Evolutionary conservation across 2,888 invertebrate species (phyloP), one percentile per base, ranked within the genome.

Genomic region (Drosophila kanekoi): DNA sequence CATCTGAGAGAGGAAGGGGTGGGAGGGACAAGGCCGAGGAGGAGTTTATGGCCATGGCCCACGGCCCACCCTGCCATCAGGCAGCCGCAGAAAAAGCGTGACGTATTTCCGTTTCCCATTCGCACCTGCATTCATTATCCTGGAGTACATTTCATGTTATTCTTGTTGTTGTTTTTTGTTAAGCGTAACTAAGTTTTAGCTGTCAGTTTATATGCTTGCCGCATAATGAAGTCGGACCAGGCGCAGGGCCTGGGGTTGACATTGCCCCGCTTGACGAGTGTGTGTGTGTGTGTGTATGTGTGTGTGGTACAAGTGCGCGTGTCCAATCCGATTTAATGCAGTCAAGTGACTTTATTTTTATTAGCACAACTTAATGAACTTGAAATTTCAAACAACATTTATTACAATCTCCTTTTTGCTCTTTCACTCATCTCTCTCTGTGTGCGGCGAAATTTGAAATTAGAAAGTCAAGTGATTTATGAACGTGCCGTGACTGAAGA

Each of bases 331-430:
- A 91, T 91, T 91, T 87, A 72, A 85, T 83, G 82, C 88, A 90
- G 77, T 82, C 81, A 70, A 86, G 85, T 90, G 88, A 78, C 79
- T 91, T 91, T 87, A 89, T 90, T 88, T 77, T 78, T 82, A 89
- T 89, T 89, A 87, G 87, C 89, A 83, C 76, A 90, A 87, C 82
- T 90, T 90, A 89, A 90, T 90, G 90, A 87, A 89, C 81, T 87
- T 66, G 90, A 90, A 89, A 77, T 57, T 77, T 33, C 71, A 77
- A 72, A 63, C 84, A 72, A 61, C 86, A 90, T 88, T 89, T 88
- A 89, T 89, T 88, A 80, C 83, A 62, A 66, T 47, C 58, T 74
- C 41, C 44, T 70, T 59, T 64, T 23, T 41, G 33, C 54, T 16
- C 53, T 33, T 38, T 33, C n/a, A n/a, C n/a, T n/a, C n/a, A n/a